Evolutionary conservation across 1,140 invertebrate genomes (phyloP), one percentile per base, ranked within the genome.

Genomic region (Drosophila aff.): DNA sequence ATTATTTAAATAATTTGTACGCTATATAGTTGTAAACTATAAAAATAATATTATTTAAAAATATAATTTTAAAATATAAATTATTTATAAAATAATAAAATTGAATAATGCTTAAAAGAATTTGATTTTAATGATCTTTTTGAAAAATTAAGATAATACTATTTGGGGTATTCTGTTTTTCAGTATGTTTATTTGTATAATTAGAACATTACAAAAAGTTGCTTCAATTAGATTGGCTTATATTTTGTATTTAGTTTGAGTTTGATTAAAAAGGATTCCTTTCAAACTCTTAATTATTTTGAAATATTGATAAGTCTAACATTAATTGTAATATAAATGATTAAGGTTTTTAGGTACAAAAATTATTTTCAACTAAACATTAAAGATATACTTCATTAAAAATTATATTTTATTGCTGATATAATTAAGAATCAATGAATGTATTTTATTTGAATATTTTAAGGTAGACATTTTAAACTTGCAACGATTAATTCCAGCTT

Each of bases 71-170:
- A 8, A 16, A 16, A 16, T 7, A 16, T 43, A 13, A 9, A 13
- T 13, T 4, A 26, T 4, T 26, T 47, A 23, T 2, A 8, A 47
- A 47, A 23, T 3, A 15, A 15, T 13, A 15, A 1, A 21, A 46
- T 13, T 7, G 0, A 33, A 10, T 10, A 33, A 8, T 33, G 5
- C 0, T 46, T 0, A 1, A 21, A 11, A 11, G 2, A 5, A 21
- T 44, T 44, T 11, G 11, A 10, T 44, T 21, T 11, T 0, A 21
- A 1, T 18, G 10, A 11, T 5, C 5, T 44, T 11, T 21, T 21
- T 18, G 2, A 8, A 41, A 41, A 41, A 6, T 8, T 43, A n/a
- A 9, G 8, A 43, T n/a, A n/a, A 0, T n/a, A 9, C n/a, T 9
- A 9, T 41, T 41, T 9, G 16, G 16, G 7, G 6, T 40, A 16